Conservation (phyloP, 2,797 vertebrate genomes). For the Melopsittacus undulatus region DNA sequence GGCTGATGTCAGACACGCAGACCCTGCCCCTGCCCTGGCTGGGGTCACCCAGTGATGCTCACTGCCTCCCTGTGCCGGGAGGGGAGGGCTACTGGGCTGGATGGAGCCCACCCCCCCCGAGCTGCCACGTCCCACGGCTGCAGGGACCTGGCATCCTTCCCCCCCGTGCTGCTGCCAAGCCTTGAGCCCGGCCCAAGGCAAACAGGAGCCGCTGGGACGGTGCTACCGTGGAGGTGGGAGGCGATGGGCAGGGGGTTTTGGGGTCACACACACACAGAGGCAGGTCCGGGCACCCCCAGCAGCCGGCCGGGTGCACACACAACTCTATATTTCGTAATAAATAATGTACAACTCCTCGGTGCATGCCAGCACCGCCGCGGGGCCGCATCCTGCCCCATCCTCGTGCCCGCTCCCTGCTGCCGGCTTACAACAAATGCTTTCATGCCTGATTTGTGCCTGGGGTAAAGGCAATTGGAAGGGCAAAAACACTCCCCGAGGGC, state of each 20-base stretch:
- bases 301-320: not conserved
- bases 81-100: not conserved
- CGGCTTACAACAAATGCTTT: not conserved
- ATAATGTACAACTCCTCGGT: conserved; percentile 37
- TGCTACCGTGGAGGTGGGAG: not conserved
- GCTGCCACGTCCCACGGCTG: not conserved
- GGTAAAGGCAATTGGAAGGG: not conserved
- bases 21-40: accelerated
- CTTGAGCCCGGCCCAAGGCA: not conserved
- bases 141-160: not conserved
- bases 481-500: not conserved
- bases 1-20: accelerated
- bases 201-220: not conserved
- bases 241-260: not conserved
- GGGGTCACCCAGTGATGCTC: not conserved
- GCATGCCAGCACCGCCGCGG: not conserved
- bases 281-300: not conserved
- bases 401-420: not conserved
- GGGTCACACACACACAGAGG: not conserved
- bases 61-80: accelerated
- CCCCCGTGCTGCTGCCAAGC: not conserved
- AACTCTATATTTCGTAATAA: conserved; percentile 54
- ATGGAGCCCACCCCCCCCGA: not conserved
- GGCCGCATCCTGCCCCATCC: not conserved
- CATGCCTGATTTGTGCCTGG: not conserved